phyloP scores from a whole-genome alignment of 2,113 vertebrate species.

The Tretioscincus oriximinensis region DNA sequence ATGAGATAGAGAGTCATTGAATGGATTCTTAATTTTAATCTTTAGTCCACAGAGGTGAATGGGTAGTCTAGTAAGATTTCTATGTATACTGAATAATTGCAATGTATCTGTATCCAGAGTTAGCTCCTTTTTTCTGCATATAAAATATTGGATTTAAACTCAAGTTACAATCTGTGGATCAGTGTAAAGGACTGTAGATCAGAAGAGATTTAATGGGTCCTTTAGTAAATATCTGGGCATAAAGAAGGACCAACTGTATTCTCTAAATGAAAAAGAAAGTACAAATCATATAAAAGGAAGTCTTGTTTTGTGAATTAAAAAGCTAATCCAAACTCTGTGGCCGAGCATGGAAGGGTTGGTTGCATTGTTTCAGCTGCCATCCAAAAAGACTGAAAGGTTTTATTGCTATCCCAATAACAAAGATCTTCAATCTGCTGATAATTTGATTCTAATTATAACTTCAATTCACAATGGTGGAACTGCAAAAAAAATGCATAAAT shows the following conservation, averaged over 20 bases:
- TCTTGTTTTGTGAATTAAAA: not conserved
- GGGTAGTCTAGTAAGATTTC: not conserved
- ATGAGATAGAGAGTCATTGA: too few relatives aligned
- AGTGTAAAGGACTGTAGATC: not conserved
- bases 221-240: not conserved
- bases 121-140: not conserved
- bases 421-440: constrained; percentile 59
- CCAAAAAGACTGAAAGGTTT: constrained; percentile 46
- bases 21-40: too few relatives aligned
- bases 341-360: not conserved
- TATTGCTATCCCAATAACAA: constrained; percentile 54
- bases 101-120: not conserved
- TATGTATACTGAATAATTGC: not conserved
- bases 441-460: constrained; percentile 64
- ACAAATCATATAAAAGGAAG: not conserved
- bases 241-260: not conserved
- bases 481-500: constrained; percentile 56
- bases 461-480: constrained; percentile 58
- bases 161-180: too few relatives aligned
- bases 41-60: too few relatives aligned
- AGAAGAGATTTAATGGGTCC: not conserved
- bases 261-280: not conserved
- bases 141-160: too few relatives aligned
- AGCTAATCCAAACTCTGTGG: not conserved
- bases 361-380: constrained; percentile 26